Conservation (phyloP, 2,888 invertebrate genomes). For the Coronaproctus castanopsis region DNA sequence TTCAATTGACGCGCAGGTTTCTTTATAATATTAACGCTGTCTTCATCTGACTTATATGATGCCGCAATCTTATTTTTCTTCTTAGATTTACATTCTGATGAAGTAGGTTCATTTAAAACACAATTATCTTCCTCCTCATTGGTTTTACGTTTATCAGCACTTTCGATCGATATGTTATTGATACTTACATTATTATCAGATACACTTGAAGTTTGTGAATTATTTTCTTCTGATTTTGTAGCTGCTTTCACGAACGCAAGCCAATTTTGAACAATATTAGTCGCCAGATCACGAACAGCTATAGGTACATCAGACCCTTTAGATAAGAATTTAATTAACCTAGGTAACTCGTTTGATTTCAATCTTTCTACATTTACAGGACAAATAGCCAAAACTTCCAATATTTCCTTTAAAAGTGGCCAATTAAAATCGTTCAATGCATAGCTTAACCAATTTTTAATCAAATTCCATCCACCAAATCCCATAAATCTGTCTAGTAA, state of each 20-base stretch:
- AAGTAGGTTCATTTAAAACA: too few species aligned
- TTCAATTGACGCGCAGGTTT: conserved; percentile 18
- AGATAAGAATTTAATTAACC: conserved; percentile 69
- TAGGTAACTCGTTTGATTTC: conserved; percentile 78
- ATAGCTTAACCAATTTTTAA: conserved; percentile 77
- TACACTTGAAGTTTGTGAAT: not conserved
- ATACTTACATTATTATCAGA: too few species aligned
- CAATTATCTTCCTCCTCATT: too few species aligned
- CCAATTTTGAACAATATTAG: conserved; percentile 73
- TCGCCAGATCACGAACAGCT: conserved; percentile 58
- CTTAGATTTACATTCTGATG: too few species aligned
- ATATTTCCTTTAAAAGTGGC: conserved; percentile 66
- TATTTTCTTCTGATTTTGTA: conserved; percentile 22
- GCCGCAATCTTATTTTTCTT: too few species aligned
- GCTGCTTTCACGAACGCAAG: conserved; percentile 61
- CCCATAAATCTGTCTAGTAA: conserved; percentile 48
- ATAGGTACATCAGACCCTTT: conserved; percentile 49
- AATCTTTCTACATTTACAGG: conserved; percentile 79
- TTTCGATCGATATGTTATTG: too few species aligned
- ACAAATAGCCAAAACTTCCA: conserved; percentile 62
- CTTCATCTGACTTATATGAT: too few species aligned
- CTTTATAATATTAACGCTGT: too few species aligned
- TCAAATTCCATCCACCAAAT: conserved; percentile 76
- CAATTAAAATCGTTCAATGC: conserved; percentile 65
- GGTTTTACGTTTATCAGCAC: too few species aligned